Conservation (phyloP, 2,113 vertebrate genomes). For the Rhagologus leucostigma region DNA sequence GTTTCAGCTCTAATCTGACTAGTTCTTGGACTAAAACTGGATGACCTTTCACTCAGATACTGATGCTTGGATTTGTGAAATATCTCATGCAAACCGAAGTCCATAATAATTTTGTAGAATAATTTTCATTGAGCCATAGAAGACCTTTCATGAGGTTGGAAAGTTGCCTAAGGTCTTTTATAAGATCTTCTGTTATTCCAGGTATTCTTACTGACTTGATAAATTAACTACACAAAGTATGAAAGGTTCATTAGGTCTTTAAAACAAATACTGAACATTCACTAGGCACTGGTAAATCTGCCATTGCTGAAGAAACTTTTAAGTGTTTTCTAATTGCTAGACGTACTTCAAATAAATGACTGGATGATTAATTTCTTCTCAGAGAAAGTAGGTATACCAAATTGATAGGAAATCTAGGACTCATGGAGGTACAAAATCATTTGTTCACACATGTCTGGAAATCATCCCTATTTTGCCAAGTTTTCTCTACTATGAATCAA, state of each 20-base stretch:
- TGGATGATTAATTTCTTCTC: not conserved
- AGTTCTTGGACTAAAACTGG: not conserved
- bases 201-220: not conserved
- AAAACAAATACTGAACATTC: not conserved
- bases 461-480: not conserved
- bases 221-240: not conserved
- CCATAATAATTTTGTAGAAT: not conserved
- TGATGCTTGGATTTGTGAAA: not conserved
- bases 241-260: not conserved
- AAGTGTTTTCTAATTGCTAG: not conserved
- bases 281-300: not conserved
- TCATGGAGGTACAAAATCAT: not conserved
- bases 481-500: not conserved
- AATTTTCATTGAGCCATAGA: not conserved
- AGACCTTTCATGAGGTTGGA: not conserved
- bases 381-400: not conserved
- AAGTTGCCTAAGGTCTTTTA: not conserved
- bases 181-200: not conserved
- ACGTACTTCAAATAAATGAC: not conserved
- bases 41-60: not conserved
- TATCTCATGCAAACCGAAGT: not conserved
- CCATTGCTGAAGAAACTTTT: not conserved
- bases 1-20: not conserved
- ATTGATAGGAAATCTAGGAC: not conserved
- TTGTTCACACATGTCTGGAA: not conserved